phyloP scores from a whole-genome alignment of 1,140 invertebrate genomes.

The Drosophila kikkawai region DNA sequence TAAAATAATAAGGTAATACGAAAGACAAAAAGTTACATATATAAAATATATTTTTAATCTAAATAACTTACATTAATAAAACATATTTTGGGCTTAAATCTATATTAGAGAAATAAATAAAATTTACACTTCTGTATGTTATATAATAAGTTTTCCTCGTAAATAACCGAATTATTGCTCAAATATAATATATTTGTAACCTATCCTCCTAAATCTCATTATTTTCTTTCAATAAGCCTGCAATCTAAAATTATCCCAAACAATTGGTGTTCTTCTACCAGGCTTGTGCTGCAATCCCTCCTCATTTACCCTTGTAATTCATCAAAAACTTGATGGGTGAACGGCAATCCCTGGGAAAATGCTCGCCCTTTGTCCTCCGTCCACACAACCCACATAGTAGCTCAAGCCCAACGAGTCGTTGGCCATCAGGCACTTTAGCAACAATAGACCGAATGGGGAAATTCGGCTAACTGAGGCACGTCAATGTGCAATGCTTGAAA shows the following conservation, averaged over 20 bases:
- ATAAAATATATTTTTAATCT: not conserved
- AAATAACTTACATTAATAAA: not conserved
- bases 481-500: constrained; percentile 46
- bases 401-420: constrained; percentile 34
- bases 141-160: no score
- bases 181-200: not conserved
- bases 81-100: not conserved
- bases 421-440: constrained; percentile 44
- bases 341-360: constrained; percentile 1
- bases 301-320: not conserved
- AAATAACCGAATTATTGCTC: no score
- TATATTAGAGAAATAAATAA: no score
- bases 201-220: not conserved
- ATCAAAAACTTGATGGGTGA: constrained; percentile 2
- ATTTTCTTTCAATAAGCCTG: not conserved
- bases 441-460: constrained; percentile 28
- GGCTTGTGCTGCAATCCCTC: not conserved
- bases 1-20: no score
- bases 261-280: not conserved
- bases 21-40: no score
- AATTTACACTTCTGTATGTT: no score
- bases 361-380: constrained; percentile 26
- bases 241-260: constrained; percentile 1
- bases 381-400: constrained; percentile 18
- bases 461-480: constrained; percentile 11